A percentile compares a stretch with the other conserved stretches of the same genome.
phyloP scores from a whole-genome alignment of 64 coral and sea anemone genomes.

The Orbicella faveolata region DNA sequence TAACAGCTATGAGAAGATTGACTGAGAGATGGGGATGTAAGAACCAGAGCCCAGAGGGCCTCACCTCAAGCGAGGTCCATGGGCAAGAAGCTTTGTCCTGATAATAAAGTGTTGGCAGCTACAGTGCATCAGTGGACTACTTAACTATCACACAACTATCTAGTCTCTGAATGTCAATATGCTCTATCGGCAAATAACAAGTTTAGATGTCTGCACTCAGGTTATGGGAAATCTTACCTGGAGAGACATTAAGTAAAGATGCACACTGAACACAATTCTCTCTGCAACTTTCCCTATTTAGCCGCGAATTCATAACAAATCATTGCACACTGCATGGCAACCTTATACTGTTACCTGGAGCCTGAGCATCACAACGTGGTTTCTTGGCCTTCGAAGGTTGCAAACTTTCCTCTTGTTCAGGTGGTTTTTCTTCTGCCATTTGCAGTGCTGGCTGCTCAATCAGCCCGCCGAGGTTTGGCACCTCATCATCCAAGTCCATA shows the following conservation, averaged over 20 bases:
- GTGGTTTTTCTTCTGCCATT: not conserved
- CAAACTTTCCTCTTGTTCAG: not conserved
- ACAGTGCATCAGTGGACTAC: no score
- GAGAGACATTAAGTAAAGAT: not conserved
- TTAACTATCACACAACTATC: no score
- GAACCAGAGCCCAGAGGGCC: no score
- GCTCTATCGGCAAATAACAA: no score
- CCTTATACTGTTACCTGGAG: conserved; percentile 3
- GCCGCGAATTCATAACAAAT: not conserved
- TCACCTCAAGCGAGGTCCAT: no score
- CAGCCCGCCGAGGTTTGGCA: conserved; percentile 33
- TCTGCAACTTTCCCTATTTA: not conserved
- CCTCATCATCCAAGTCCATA: conserved; percentile 94
- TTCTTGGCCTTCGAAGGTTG: conserved; percentile 37
- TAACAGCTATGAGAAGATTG: no score
- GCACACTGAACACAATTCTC: not conserved
- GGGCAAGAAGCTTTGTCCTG: no score
- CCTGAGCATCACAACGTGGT: conserved; percentile 5
- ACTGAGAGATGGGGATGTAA: no score
- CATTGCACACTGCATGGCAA: not conserved
- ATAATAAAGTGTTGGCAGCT: no score
- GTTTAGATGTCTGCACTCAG: not conserved
- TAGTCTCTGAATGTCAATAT: no score
- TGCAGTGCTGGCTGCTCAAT: conserved; percentile 38
- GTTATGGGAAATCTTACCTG: not conserved